phyloP scores from a whole-genome alignment of 1,140 invertebrate genomes.

The Cheumatopsyche charites region DNA sequence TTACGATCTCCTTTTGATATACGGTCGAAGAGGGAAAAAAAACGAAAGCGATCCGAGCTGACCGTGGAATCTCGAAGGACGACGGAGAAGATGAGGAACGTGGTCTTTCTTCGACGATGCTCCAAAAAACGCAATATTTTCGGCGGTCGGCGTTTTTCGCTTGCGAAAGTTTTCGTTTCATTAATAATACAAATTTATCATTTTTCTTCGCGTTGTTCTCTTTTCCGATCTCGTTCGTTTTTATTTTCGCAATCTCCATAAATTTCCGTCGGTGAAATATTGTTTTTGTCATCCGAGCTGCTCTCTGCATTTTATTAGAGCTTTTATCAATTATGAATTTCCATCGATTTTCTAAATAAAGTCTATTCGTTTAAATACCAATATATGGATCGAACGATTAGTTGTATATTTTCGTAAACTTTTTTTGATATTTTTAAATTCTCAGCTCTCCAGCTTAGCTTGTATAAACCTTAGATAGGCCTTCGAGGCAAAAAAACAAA shows the following conservation, averaged over 20 bases:
- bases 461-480: too few species aligned
- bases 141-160: neutral
- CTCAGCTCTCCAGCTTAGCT: neutral
- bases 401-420: too few species aligned
- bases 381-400: too few species aligned
- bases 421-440: too few species aligned
- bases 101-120: neutral
- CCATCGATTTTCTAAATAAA: too few species aligned
- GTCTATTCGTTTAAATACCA: too few species aligned
- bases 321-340: too few species aligned
- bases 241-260: too few species aligned
- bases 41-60: slow-evolving; percentile 35
- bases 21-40: slow-evolving; percentile 27
- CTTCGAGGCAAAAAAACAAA: neutral
- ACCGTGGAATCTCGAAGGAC: slow-evolving; percentile 32
- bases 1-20: slow-evolving; percentile 39
- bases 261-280: too few species aligned
- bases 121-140: neutral
- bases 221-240: too few species aligned
- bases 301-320: too few species aligned
- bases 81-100: neutral
- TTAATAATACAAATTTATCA: slow-evolving; percentile 3
- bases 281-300: too few species aligned
- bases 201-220: neutral
- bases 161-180: slow-evolving; percentile 2